These are phyloP conservation scores for Anodontia alba DNA, from an alignment of 2,888 invertebrate species.

Conservation along the genomic window DNA sequence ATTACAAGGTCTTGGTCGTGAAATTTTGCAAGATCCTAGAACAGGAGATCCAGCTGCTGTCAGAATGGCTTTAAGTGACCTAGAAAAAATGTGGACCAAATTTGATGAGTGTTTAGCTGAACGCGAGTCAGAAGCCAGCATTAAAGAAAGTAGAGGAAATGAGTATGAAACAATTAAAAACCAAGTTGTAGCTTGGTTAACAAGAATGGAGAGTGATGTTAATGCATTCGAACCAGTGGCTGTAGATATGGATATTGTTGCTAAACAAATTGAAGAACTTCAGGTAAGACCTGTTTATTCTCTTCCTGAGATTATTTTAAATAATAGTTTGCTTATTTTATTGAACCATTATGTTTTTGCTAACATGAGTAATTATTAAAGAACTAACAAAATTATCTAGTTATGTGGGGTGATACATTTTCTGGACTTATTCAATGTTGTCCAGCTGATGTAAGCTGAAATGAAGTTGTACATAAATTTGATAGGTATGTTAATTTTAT, in stretches of 20 bases:
- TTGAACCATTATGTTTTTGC: background rate
- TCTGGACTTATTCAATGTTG: too few species aligned
- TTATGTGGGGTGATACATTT: too few species aligned
- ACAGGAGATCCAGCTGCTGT: constrained; percentile 79
- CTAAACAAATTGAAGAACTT: constrained; percentile 89
- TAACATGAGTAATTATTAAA: too few species aligned
- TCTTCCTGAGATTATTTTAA: background rate
- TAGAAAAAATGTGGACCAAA: constrained; percentile 96
- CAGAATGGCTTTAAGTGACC: constrained; percentile 83
- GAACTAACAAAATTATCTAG: too few species aligned
- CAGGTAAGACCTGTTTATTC: constrained; percentile 80
- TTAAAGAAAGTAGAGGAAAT: constrained; percentile 93
- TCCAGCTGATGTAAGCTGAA: too few species aligned
- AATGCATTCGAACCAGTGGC: constrained; percentile 93
- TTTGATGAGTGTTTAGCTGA: constrained; percentile 93
- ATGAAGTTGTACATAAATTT: too few species aligned
- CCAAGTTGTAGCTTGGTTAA: constrained; percentile 94
- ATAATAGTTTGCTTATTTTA: too few species aligned
- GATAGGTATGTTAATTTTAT: too few species aligned
- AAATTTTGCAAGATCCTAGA: constrained; percentile 77
- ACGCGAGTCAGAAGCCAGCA: constrained; percentile 92
- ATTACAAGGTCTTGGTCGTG: constrained; percentile 73
- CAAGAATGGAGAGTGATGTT: constrained; percentile 91
- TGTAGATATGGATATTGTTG: constrained; percentile 93
- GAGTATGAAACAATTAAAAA: constrained; percentile 94